Evolutionary conservation across 2,888 invertebrate species (phyloP).

Genomic region (Pegoplata infirma): DNA sequence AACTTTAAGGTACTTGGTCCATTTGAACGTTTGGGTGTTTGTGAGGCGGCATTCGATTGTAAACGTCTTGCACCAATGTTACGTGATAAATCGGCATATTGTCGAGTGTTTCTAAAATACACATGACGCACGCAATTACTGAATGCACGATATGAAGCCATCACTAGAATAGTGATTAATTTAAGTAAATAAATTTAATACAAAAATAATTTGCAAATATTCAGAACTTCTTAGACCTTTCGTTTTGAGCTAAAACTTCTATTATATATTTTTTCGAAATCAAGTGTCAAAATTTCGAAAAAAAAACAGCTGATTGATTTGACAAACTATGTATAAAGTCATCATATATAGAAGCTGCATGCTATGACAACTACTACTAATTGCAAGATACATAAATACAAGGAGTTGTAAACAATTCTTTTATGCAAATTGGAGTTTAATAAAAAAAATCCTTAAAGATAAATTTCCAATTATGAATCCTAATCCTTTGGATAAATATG

Average conservation of each 20-base stretch:
- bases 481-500: slow-evolving; percentile 72
- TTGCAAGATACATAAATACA: slow-evolving; percentile 4
- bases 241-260: slow-evolving; percentile 19
- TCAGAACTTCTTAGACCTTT: neutral
- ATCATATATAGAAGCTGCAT: neutral
- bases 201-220: neutral
- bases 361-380: neutral
- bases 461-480: too few relatives aligned
- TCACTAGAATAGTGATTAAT: slow-evolving; percentile 32
- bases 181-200: neutral
- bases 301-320: neutral
- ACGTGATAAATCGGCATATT: slow-evolving; percentile 41
- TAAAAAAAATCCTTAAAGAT: neutral
- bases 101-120: slow-evolving; percentile 8
- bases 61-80: slow-evolving; percentile 38
- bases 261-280: slow-evolving; percentile 37
- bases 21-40: slow-evolving; percentile 21
- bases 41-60: slow-evolving; percentile 25
- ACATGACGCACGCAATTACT: slow-evolving; percentile 54
- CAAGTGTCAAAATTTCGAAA: neutral
- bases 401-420: neutral
- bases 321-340: too few relatives aligned
- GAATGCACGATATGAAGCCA: slow-evolving; percentile 69
- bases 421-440: neutral
- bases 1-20: slow-evolving; percentile 78